Evolutionary conservation across 2,797 vertebrate genomes (phyloP), one percentile per base, ranked within the genome.

Genomic region (Intellagama lesueurii): DNA sequence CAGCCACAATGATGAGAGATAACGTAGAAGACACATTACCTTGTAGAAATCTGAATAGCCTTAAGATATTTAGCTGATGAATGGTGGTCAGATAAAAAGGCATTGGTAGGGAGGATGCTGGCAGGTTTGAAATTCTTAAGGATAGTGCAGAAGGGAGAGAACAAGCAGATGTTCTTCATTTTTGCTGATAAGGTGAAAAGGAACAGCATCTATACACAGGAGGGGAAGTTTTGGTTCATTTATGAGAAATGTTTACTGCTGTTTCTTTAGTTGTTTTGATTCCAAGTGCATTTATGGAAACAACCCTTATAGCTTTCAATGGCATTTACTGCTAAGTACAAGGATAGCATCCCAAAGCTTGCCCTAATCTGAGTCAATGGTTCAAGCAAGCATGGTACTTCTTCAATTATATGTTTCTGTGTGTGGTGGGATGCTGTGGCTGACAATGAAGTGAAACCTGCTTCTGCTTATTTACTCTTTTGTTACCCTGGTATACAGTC

Each of bases 401-500:
- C 14, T 69, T 56, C 9, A 19, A 28, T 78, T 32, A 64, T 66
- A 30, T 88, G 73, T 24, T 85, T 0, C 66, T 9, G 1, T 11
- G 0, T 88, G 40, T 84, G 2, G 0, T 7, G 30, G 35, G 40
- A 60, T 85, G 75, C 49, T 47, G 47, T 72, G 49, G 11, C 30
- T 78, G 69, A 78, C 52, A 32, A 14, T 35, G 70, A 52, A 81
- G 11, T 56, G 3, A 44, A 90, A 92, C 49, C 26, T 70, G 86
- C 88, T 0, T 7, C 90, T 88, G n/a, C 88, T 92, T 85, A 83
- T 0, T 93, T 94, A 91, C 87, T 66, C 79, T 94, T 94, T 95
- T 92, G 93, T 95, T 81, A n/a, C 16, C 49, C 40, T 47, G 24
- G 30, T 32, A 28, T 35, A 73, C 32, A 76, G 56, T 76, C n/a